Evolutionary conservation across 2,113 vertebrate genomes (phyloP), one percentile per base, ranked within the genome.

Genomic region (Pica pica): DNA sequence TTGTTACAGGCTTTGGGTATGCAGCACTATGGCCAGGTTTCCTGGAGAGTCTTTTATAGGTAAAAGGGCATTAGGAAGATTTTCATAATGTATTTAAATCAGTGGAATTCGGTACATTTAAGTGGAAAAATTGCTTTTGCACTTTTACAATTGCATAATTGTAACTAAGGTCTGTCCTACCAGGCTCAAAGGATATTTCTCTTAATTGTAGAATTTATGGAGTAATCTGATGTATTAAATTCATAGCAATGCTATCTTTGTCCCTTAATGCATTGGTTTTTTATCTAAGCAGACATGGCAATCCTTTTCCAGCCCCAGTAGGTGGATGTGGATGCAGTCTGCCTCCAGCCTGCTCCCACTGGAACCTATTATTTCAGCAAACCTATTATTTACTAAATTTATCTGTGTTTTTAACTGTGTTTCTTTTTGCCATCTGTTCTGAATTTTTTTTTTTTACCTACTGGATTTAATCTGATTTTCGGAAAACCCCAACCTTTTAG

Each of bases 341-440:
- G 77, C 68, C 68, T 94, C 77, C 77, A 94, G 56, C 56, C 73
- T 87, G 31, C 68, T 91, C 81, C 64, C 68, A 30, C 55, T 78
- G 68, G 83, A 91, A 76, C 31, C 64, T 87, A 20, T 84, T 91
- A 71, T 89, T 90, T 92, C 65, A 88, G n/a, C 26, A 80, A 90
- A 53, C 39, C 44, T 74, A 59, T 74, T 83, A 88, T 74, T 94
- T 80, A 74, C 83, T 94, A 59, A 57, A 83, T 89, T 53, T 77
- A 84, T 78, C 76, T 67, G 10, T 73, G 64, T 86, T 95, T 95
- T 88, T 81, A 93, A 89, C 90, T 90, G 39, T 61, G 31, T 47
- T 74, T 60, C 47, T 77, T 68, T 83, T 74, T 89, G 44, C 73
- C 83, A 92, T 92, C 91, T 93, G 93, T n/a, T 81, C 63, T 83